Conservation (phyloP, 2,113 vertebrate species). For the Ammodytes marinus region DNA sequence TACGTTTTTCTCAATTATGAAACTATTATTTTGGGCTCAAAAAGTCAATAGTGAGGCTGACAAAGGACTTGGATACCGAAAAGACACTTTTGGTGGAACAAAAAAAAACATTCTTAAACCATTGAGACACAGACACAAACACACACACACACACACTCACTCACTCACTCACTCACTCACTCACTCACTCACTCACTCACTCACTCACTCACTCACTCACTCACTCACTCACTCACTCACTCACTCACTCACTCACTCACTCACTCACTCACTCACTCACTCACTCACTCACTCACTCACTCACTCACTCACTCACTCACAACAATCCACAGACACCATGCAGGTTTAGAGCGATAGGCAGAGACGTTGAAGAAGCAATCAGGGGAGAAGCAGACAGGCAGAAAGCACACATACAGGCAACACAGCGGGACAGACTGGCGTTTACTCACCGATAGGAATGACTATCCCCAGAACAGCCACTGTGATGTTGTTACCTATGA, state of each 20-base stretch:
- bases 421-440: slow-evolving; percentile 29
- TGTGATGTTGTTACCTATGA: slow-evolving; percentile 93
- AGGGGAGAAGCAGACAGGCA: slow-evolving; percentile 68
- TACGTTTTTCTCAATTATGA: slow-evolving; percentile 25
- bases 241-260: neutral
- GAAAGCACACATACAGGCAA: slow-evolving; percentile 45
- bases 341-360: slow-evolving; percentile 51
- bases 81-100: neutral
- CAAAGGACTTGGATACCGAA: neutral
- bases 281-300: neutral
- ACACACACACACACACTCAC: slow-evolving; percentile 4
- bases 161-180: neutral
- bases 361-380: slow-evolving; percentile 50
- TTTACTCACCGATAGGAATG: slow-evolving; percentile 93
- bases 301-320: neutral
- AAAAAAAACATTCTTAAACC: neutral
- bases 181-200: neutral
- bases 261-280: slow-evolving; percentile 2
- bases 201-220: neutral
- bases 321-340: slow-evolving; percentile 33
- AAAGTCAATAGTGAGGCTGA: neutral
- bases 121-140: neutral
- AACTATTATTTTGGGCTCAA: slow-evolving; percentile 21
- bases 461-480: slow-evolving; percentile 94
- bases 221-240: neutral